These are phyloP conservation scores for Meteorus colon DNA, from an alignment of 2,888 invertebrate species.

Conservation along the genomic window DNA sequence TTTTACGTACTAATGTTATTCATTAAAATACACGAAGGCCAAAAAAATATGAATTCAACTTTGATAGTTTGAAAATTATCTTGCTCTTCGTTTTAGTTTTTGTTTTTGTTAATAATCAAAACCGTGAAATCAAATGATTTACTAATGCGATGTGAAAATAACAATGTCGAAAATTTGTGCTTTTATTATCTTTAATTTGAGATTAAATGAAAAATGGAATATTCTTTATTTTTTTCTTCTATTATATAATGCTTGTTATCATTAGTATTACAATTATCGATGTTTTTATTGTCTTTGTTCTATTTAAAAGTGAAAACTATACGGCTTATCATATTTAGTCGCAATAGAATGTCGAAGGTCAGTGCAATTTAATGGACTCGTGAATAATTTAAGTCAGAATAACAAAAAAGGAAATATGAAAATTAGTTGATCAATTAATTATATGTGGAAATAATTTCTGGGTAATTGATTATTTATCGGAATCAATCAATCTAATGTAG, in stretches of 20 bases:
- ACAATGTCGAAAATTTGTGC: too few relatives aligned
- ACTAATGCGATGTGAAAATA: too few relatives aligned
- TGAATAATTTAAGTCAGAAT: not conserved
- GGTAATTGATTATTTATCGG: not conserved
- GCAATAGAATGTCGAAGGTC: not conserved
- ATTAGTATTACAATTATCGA: not conserved
- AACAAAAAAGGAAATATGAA: not conserved
- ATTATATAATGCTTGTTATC: not conserved
- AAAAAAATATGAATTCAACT: not conserved
- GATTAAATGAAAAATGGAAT: not conserved
- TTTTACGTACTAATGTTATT: not conserved
- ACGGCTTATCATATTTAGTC: constrained; percentile 3
- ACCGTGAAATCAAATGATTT: too few relatives aligned
- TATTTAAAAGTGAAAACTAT: not conserved
- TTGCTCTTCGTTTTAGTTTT: too few relatives aligned
- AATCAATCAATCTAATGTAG: not conserved
- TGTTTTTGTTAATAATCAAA: too few relatives aligned
- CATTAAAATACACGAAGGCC: not conserved
- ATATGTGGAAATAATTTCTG: not conserved
- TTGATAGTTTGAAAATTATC: not conserved
- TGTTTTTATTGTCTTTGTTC: not conserved
- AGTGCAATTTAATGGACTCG: not conserved
- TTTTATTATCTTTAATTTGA: too few relatives aligned
- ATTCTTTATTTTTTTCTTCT: not conserved
- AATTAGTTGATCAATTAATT: not conserved